Conservation (phyloP, 1,140 invertebrate species). For the Pentalonia nigronervosa region DNA sequence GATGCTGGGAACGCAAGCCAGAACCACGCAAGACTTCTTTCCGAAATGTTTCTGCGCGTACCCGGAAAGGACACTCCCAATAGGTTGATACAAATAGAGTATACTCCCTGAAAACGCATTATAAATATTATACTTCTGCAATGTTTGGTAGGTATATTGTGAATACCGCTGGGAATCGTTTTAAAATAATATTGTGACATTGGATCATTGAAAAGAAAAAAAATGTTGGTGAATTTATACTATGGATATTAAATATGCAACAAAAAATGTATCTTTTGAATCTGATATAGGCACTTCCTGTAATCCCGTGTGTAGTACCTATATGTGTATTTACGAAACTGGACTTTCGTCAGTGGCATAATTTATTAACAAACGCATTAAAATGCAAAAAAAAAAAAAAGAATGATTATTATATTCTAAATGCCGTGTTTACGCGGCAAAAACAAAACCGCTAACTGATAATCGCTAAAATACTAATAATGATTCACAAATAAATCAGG, state of each 20-base stretch:
- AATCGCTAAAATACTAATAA: too few relatives aligned
- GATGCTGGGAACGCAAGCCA: constrained; percentile 60
- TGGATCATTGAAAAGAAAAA: not conserved
- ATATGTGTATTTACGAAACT: too few relatives aligned
- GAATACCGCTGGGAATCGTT: too few relatives aligned
- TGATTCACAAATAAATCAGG: too few relatives aligned
- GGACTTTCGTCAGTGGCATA: too few relatives aligned
- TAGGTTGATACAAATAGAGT: constrained; percentile 61
- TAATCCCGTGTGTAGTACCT: too few relatives aligned
- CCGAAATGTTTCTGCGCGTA: constrained; percentile 61
- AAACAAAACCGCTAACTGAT: not conserved
- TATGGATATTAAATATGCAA: too few relatives aligned
- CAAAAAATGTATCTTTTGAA: too few relatives aligned
- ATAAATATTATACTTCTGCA: not conserved
- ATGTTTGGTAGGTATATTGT: too few relatives aligned
- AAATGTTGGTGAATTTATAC: not conserved
- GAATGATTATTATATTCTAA: not conserved
- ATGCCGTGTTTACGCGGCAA: not conserved
- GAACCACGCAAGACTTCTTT: constrained; percentile 60
- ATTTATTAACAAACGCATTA: not conserved
- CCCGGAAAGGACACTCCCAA: constrained; percentile 61
- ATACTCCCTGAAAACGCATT: constrained; percentile 61
- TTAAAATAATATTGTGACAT: too few relatives aligned
- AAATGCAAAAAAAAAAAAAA: not conserved
- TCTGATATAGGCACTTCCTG: too few relatives aligned